Evolutionary conservation across 2,797 vertebrate species (phyloP).

Genomic region (Myotis vivesi): DNA sequence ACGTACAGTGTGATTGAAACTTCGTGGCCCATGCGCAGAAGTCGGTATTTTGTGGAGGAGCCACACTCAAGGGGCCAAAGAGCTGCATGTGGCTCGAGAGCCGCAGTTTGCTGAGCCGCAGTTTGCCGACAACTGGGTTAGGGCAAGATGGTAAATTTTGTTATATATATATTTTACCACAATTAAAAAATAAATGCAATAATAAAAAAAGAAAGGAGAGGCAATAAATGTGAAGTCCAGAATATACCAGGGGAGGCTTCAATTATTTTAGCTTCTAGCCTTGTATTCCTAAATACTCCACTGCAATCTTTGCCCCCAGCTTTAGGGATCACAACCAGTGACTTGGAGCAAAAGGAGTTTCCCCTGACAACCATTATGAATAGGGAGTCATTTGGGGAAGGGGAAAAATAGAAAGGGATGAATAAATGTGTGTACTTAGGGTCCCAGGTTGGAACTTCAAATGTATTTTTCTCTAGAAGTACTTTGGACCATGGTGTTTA

Average conservation of each 20-base stretch:
- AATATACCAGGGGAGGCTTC: not conserved
- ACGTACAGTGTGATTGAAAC: too few species aligned
- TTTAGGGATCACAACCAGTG: not conserved
- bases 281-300: not conserved
- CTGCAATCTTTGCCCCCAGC: not conserved
- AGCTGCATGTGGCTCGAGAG: too few species aligned
- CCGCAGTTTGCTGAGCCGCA: too few species aligned
- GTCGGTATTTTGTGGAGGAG: too few species aligned
- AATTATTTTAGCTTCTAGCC: not conserved
- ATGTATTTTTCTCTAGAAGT: not conserved
- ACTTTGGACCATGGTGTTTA: not conserved
- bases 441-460: constrained; percentile 18
- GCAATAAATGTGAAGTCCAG: not conserved
- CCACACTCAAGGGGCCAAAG: too few species aligned
- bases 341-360: not conserved
- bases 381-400: not conserved
- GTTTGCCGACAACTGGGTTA: too few species aligned
- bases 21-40: too few species aligned
- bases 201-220: not conserved
- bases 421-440: not conserved
- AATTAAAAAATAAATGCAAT: not conserved
- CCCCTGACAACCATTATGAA: not conserved
- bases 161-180: not conserved
- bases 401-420: not conserved
- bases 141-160: not conserved